Base-by-base conservation (phyloP, 2,888 invertebrate genomes). In the Choreutis nemorana region DNA sequence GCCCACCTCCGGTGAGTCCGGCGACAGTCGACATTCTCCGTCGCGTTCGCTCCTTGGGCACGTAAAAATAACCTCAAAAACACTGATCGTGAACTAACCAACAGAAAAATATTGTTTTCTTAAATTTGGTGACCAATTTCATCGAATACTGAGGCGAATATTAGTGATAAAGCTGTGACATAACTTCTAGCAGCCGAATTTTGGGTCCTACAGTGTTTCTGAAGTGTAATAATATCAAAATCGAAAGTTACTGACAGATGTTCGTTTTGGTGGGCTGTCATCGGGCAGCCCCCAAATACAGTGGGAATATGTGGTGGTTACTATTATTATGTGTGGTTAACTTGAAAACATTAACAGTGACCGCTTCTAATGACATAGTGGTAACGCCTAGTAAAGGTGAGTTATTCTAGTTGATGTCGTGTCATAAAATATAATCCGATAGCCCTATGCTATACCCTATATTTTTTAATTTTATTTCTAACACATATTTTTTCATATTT, bases 21-120 rank as follows among this genome's bases (percentile, higher is more conserved):
- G 33, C 38, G 43, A n/a, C n/a, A n/a, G n/a, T n/a, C 54, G 56
- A 62, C 64, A 65, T 66, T 66, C 63, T 61, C 75, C 59, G 62
- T 72, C 71, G 71, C 73, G 70, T 61, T 73, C 71, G 59, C 71
- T 68, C 66, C 55, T 68, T 65, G 65, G 66, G 67, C 72, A 77
- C 75, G 71, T 72, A 73, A 62, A 63, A 68, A 58, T 79, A 79
- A 78, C 79, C 78, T 77, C 66, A 68, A 78, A 77, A 65, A 57
- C 50, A 35, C 48, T 52, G 44, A 49, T 61, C 65, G 58, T 60
- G 60, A 51, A 55, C 44, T 43, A 62, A 58, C 55, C 55, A 56
- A 59, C 57, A 61, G 41, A 56, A 60, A 68, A 71, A 70, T 72
- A 67, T 63, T 65, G 53, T 46, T 46, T 46, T 55, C 50, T 50